These are phyloP conservation scores for Prionailurus bengalensis DNA, from an alignment of 2,113 vertebrate genomes.

Conservation along the genomic window DNA sequence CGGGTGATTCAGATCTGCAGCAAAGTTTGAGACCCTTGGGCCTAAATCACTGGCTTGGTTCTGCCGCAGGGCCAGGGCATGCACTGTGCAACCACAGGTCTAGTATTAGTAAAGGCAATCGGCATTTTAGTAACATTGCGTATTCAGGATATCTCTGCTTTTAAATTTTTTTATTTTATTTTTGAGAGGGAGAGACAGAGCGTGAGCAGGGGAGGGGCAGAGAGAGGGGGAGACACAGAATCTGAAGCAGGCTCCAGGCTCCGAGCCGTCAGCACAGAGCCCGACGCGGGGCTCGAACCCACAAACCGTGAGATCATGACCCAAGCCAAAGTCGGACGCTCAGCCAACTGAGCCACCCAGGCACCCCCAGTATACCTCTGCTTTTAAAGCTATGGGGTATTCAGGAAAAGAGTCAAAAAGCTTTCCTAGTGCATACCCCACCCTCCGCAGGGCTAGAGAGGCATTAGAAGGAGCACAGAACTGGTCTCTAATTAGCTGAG, in stretches of 20 bases:
- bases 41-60: neutral
- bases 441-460: neutral
- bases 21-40: neutral
- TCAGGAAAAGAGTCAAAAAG: neutral
- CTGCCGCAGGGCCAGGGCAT: neutral
- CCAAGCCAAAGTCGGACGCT: rapidly evolving
- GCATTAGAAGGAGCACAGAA: neutral
- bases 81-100: neutral
- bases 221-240: too few relatives aligned
- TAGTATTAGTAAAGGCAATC: neutral
- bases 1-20: neutral
- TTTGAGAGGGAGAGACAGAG: too few relatives aligned
- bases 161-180: too few relatives aligned
- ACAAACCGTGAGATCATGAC: too few relatives aligned
- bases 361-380: neutral
- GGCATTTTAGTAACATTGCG: neutral
- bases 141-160: neutral
- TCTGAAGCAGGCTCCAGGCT: too few relatives aligned
- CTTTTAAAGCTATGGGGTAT: neutral
- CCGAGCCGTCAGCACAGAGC: too few relatives aligned
- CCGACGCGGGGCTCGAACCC: too few relatives aligned
- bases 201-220: too few relatives aligned
- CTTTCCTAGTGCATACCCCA: neutral
- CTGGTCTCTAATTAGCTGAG: neutral
- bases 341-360: too few relatives aligned